A percentile compares a stretch with the other conserved stretches of the same genome.
phyloP scores from a whole-genome alignment of 92 coral and sea anemone species.

The Isaurus tuberculatus region DNA sequence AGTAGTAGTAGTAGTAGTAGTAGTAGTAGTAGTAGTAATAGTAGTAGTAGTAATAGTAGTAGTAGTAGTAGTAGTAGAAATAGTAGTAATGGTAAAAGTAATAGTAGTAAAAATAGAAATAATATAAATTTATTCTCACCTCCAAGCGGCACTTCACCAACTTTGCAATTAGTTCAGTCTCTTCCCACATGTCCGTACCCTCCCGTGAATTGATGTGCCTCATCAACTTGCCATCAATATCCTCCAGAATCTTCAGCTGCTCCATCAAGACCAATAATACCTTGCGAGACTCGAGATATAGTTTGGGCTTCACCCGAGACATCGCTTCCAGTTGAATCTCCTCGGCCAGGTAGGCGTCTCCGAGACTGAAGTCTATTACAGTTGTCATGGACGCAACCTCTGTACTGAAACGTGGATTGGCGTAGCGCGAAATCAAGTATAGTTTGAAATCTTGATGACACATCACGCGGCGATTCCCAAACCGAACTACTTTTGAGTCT shows the following conservation, averaged over 20 bases:
- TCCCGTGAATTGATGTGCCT: constrained; percentile 75
- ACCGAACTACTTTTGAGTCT: constrained; percentile 70
- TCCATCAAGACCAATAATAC: constrained; percentile 85
- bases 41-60: too few species aligned
- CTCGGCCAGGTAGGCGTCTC: constrained; percentile 87
- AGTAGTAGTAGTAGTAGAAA: too few species aligned
- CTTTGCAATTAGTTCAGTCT: constrained; percentile 93
- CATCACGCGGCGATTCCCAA: constrained; percentile 93
- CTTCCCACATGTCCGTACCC: constrained; percentile 96
- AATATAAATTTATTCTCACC: constrained; percentile 51
- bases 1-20: too few species aligned
- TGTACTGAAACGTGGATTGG: constrained; percentile 84
- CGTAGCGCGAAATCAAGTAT: constrained; percentile 86
- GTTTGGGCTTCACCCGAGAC: constrained; percentile 88
- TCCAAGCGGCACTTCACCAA: constrained; percentile 89
- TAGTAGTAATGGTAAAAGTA: too few species aligned
- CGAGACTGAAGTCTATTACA: constrained; percentile 87
- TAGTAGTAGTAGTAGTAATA: too few species aligned
- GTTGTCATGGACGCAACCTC: constrained; percentile 95
- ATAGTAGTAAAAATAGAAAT: not conserved
- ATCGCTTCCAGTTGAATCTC: constrained; percentile 89
- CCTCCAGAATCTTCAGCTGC: constrained; percentile 81
- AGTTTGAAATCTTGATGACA: constrained; percentile 92
- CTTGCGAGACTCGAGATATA: constrained; percentile 85
- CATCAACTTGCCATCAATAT: constrained; percentile 86